phyloP scores from a whole-genome alignment of 2,797 vertebrate genomes.

The Botia almorhae region DNA sequence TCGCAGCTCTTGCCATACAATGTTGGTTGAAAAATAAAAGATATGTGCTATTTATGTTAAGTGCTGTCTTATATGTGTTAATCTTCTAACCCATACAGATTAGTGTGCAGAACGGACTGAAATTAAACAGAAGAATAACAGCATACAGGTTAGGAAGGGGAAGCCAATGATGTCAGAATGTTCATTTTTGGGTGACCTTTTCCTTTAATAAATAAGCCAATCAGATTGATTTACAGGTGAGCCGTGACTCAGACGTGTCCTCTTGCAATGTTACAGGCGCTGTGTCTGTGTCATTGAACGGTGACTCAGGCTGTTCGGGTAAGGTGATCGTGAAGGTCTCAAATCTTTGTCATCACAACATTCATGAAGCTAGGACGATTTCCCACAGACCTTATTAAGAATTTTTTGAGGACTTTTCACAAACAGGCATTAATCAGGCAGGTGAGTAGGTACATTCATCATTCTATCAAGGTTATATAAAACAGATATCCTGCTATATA shows the following conservation, averaged over 20 bases:
- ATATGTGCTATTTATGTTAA: too few species aligned
- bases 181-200: not conserved
- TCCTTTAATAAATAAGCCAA: conserved; percentile 13
- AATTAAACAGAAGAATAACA: not conserved
- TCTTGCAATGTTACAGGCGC: not conserved
- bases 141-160: not conserved
- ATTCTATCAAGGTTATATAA: not conserved
- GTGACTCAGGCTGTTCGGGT: not conserved
- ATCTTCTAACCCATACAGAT: not conserved
- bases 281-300: conserved; percentile 14
- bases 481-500: not conserved
- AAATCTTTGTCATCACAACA: not conserved
- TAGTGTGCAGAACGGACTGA: not conserved
- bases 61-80: not conserved
- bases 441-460: not conserved
- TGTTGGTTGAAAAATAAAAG: too few species aligned
- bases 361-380: not conserved
- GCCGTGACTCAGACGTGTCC: not conserved
- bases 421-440: not conserved
- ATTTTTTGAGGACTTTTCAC: not conserved
- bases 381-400: not conserved
- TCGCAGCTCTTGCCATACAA: too few species aligned
- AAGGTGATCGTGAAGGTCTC: conserved; percentile 11
- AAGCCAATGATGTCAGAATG: not conserved
- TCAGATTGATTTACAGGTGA: conserved; percentile 7